Conservation (phyloP, 1,140 invertebrate genomes). For the Papilio polyxenes region DNA sequence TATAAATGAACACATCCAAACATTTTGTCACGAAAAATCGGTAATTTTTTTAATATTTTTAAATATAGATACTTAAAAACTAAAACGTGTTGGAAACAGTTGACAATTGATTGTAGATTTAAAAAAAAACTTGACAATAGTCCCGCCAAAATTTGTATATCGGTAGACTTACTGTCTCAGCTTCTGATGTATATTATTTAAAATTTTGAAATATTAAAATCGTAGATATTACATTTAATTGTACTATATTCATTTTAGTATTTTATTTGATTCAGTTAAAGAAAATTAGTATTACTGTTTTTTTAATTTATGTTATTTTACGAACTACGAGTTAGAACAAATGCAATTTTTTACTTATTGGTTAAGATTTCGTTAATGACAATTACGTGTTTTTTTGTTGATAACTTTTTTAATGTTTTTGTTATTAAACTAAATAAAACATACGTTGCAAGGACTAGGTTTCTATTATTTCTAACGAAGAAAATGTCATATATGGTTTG, state of each 20-base stretch:
- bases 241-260: neutral
- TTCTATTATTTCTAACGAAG: neutral
- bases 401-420: neutral
- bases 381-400: neutral
- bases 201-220: neutral
- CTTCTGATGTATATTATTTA: neutral
- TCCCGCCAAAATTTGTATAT: neutral
- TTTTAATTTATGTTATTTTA: neutral
- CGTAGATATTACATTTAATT: neutral
- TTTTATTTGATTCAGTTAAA: neutral
- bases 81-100: neutral
- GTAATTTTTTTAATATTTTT: neutral
- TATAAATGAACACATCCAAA: conserved; percentile 59
- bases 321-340: neutral
- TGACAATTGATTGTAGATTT: neutral
- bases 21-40: conserved; percentile 38
- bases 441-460: conserved; percentile 3
- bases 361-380: neutral
- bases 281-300: neutral
- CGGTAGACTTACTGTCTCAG: neutral
- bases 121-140: neutral
- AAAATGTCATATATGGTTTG: neutral
- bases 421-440: neutral
- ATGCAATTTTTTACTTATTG: neutral
- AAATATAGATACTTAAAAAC: neutral